Base-by-base conservation (phyloP, 2,888 invertebrate species). In the Sinelater perroti region DNA sequence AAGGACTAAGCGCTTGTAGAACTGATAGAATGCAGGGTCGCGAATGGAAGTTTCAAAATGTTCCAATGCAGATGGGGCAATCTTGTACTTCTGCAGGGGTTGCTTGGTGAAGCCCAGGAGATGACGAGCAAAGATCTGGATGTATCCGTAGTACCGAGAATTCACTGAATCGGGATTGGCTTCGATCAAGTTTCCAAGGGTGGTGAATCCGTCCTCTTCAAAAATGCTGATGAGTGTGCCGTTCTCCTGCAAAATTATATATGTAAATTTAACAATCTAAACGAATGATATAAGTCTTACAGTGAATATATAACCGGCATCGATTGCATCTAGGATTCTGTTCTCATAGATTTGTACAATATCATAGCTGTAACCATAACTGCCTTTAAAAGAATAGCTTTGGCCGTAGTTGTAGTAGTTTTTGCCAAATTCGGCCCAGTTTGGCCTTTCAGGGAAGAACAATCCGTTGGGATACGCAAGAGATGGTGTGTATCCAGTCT, bases 151-250 rank as follows among this genome's bases (percentile, higher is more conserved):
- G 76, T 78, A 85, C 13, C 78, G 72, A 28, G 71, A 72, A 74
- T 88, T 85, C 11, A 83, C 79, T 63, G 87, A 86, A 62, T 85
- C 84, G 11, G 81, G 81, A 67, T 86, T 86, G 36, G 83, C 83
- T 75, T 89, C 85, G 65, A 90, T 81, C 42, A 88, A 67, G 67
- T 84, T 83, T 86, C 86, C 89, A 51, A 91, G 80, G 52, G 83
- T 77, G 68, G 89, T 83, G 62, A 89, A 77, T 42, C 86, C 83
- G 61, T 87, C 83, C 11, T 85, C 83, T 18, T 82, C 79, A 68
- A 81, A 83, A 16, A 90, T 77, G 65, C 83, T 80, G 45, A 88
- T 74, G 61, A 80, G 80, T 54, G 70, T 61, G 4, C 68, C 69
- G 14, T 66, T 64, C 38, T 72, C 61, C 69, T 71, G 10, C 3